Conservation (phyloP, 30 jellyfish, hydroid and myxozoan species). For the Aurelia aurita region DNA sequence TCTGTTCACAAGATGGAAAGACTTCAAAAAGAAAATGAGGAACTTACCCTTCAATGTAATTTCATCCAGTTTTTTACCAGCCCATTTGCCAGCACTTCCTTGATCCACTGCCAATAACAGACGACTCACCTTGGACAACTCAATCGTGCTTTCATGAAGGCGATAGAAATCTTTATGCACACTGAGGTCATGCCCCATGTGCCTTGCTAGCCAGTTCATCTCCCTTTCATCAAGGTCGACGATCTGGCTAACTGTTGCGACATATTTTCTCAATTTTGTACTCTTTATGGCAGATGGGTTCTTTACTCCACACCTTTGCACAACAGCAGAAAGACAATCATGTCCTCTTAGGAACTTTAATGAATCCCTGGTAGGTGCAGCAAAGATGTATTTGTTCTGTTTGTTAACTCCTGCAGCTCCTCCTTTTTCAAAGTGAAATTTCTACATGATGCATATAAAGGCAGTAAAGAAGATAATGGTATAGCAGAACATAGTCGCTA, state of each 20-base stretch:
- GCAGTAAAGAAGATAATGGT: too few species aligned
- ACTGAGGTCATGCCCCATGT: conserved; percentile 38
- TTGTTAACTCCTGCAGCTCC: conserved; percentile 27
- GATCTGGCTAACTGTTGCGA: conserved; percentile 55
- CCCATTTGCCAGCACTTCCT: conserved; percentile 31
- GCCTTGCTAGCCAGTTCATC: conserved; percentile 58
- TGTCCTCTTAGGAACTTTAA: conserved; percentile 36
- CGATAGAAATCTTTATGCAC: conserved; percentile 47
- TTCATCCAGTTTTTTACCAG: conserved; percentile 46
- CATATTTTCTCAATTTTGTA: conserved; percentile 47
- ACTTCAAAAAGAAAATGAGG: too few species aligned
- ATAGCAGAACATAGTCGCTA: too few species aligned
- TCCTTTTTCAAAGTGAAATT: too few species aligned
- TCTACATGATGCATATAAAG: too few species aligned
- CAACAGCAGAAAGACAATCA: conserved; percentile 48
- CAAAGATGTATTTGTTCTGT: conserved; percentile 34
- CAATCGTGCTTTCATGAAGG: conserved; percentile 44
- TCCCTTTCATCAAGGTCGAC: conserved; percentile 36
- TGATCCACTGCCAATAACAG: conserved; percentile 50
- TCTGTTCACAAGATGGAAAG: too few species aligned
- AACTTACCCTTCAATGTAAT: conserved; percentile 30
- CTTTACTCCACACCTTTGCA: not conserved
- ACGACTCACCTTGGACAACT: conserved; percentile 51
- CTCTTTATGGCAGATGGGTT: conserved; percentile 37
- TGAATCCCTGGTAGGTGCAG: conserved; percentile 64